A percentile compares a stretch with the other conserved stretches of the same genome.
phyloP scores from a whole-genome alignment of 2,888 invertebrate species.

The Ethmia dodecea region DNA sequence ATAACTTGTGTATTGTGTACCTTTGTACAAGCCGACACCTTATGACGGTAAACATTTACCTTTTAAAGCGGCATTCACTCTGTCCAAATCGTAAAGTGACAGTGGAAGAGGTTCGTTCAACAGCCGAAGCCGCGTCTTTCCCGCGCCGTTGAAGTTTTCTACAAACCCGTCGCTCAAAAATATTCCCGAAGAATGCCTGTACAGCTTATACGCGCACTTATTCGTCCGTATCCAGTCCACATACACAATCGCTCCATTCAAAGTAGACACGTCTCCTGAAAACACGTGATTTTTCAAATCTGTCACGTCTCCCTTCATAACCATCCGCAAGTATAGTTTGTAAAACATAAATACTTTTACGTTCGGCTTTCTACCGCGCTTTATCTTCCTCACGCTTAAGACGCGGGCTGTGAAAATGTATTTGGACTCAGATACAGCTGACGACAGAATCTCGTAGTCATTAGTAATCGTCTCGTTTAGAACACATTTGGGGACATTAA shows the following conservation, averaged over 20 bases:
- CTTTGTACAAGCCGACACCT: slow-evolving; percentile 41
- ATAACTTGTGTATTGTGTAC: slow-evolving; percentile 37
- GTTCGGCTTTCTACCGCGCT: slow-evolving; percentile 51
- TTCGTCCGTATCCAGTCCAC: slow-evolving; percentile 68
- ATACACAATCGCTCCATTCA: slow-evolving; percentile 68
- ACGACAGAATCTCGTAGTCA: slow-evolving; percentile 75
- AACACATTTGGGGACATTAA: slow-evolving; percentile 67
- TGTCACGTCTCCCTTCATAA: slow-evolving; percentile 65
- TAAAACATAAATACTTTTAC: slow-evolving; percentile 66
- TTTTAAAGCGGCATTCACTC: slow-evolving; percentile 73
- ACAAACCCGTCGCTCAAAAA: slow-evolving; percentile 68
- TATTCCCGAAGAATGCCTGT: slow-evolving; percentile 70
- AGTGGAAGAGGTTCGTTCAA: slow-evolving; percentile 70
- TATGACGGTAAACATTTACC: slow-evolving; percentile 67
- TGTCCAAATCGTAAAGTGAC: slow-evolving; percentile 71
- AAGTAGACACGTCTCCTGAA: slow-evolving; percentile 55
- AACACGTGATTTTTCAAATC: slow-evolving; percentile 59
- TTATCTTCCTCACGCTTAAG: slow-evolving; percentile 69
- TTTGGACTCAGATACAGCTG: slow-evolving; percentile 73
- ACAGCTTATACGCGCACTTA: slow-evolving; percentile 67
- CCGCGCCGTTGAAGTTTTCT: slow-evolving; percentile 45
- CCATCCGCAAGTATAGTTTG: slow-evolving; percentile 60
- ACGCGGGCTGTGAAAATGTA: slow-evolving; percentile 72
- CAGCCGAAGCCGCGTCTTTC: slow-evolving; percentile 54
- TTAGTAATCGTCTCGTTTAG: slow-evolving; percentile 75